A percentile compares a stretch with the other conserved stretches of the same genome.
phyloP scores from a whole-genome alignment of 2,113 vertebrate species.

The Oncorhynchus tshawytscha region DNA sequence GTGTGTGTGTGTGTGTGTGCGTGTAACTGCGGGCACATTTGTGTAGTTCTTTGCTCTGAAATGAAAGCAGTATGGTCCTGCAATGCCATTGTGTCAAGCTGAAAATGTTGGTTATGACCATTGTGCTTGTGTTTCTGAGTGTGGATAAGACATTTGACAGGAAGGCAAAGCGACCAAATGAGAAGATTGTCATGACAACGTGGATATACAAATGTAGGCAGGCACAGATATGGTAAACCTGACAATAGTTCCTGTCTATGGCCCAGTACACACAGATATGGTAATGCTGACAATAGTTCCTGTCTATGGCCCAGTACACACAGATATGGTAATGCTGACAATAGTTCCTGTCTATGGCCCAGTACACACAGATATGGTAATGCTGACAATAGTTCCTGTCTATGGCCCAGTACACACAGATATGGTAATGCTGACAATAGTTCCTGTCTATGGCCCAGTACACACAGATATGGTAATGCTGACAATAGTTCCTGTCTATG shows the following conservation, averaged over 20 bases:
- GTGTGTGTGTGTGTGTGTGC: not conserved
- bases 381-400: slow-evolving; percentile 30
- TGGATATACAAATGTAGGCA: not conserved
- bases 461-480: no score
- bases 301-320: not conserved
- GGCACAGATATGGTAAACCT: slow-evolving; percentile 4
- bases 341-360: slow-evolving; percentile 23
- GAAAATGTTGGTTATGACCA: not conserved
- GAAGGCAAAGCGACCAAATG: not conserved
- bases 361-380: slow-evolving; percentile 16
- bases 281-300: slow-evolving; percentile 32
- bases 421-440: slow-evolving; percentile 33
- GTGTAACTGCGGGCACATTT: not conserved
- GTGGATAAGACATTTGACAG: not conserved
- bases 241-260: slow-evolving; percentile 31
- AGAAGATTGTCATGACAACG: not conserved
- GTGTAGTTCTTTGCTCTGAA: not conserved
- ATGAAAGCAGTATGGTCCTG: slow-evolving; percentile 28
- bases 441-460: slow-evolving; percentile 32
- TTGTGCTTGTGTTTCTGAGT: not conserved
- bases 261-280: slow-evolving; percentile 27
- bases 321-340: no score
- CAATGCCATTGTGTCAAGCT: slow-evolving; percentile 21
- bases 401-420: slow-evolving; percentile 32
- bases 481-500: no score